Conservation (phyloP, 1,140 invertebrate genomes). For the Frieseomelitta varia region DNA sequence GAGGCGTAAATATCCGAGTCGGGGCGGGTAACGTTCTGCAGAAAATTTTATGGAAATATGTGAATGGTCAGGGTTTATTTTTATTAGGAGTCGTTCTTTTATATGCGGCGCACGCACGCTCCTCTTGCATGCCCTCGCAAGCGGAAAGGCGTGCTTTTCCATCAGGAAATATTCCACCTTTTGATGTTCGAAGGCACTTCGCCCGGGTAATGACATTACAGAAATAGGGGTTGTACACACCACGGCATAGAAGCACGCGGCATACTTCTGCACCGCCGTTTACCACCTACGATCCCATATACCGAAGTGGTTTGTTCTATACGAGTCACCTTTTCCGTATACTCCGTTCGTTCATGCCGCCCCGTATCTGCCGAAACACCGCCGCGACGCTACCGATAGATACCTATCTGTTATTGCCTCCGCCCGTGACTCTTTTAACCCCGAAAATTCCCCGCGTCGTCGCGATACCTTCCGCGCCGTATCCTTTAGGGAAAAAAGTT, state of each 20-base stretch:
- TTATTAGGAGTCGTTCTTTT: slow-evolving; percentile 66
- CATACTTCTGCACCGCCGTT: slow-evolving; percentile 61
- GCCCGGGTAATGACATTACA: slow-evolving; percentile 67
- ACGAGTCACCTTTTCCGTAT: slow-evolving; percentile 8
- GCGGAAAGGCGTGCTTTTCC: slow-evolving; percentile 58
- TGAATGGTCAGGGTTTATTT: slow-evolving; percentile 71
- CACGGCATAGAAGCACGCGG: slow-evolving; percentile 25
- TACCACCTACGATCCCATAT: slow-evolving; percentile 56
- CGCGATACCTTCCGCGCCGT: not conserved
- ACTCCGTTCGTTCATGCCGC: not conserved
- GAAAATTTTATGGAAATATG: slow-evolving; percentile 71
- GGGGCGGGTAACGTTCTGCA: slow-evolving; percentile 19
- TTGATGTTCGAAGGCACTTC: slow-evolving; percentile 73
- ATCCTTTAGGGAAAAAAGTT: not conserved
- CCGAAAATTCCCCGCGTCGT: slow-evolving; percentile 7
- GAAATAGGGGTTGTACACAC: slow-evolving; percentile 52
- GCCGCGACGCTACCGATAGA: not conserved
- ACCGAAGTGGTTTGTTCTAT: slow-evolving; percentile 31
- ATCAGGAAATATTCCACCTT: slow-evolving; percentile 71
- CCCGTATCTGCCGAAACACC: not conserved
- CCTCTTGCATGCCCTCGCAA: slow-evolving; percentile 40
- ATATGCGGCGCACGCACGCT: slow-evolving; percentile 49
- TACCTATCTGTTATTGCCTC: not conserved
- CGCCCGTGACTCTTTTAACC: slow-evolving; percentile 20
- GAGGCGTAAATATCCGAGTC: slow-evolving; percentile 30